phyloP scores from a whole-genome alignment of 2,888 invertebrate genomes.

The Agrotis exclamationis region DNA sequence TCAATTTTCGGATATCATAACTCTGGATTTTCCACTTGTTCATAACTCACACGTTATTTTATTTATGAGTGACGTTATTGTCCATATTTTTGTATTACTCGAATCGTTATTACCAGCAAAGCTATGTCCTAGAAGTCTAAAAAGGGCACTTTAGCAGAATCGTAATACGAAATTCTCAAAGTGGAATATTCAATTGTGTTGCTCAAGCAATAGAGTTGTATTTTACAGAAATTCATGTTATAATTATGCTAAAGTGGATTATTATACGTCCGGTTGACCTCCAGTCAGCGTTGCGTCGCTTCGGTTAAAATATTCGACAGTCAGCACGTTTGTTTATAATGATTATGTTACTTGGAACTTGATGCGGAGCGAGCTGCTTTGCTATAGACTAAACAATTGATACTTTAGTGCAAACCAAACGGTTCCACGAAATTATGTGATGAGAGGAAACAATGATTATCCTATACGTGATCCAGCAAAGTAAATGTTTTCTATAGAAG shows the following conservation, averaged over 20 bases:
- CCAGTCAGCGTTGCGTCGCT: too few species aligned
- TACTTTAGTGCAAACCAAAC: not conserved
- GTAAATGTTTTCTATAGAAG: not conserved
- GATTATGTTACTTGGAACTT: not conserved
- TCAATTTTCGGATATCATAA: conserved; percentile 51
- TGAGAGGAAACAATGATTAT: too few species aligned
- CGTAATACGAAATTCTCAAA: too few species aligned
- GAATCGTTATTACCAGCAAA: conserved; percentile 42
- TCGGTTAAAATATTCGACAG: not conserved
- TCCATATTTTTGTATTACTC: conserved; percentile 54
- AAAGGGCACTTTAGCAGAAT: too few species aligned
- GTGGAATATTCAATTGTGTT: too few species aligned
- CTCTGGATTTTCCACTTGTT: conserved; percentile 51
- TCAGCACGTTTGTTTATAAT: not conserved
- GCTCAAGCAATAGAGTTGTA: too few species aligned
- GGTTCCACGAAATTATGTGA: too few species aligned
- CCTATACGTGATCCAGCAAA: too few species aligned
- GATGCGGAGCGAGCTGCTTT: not conserved
- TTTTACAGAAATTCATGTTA: too few species aligned
- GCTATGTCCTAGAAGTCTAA: conserved; percentile 7
- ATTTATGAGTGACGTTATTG: conserved; percentile 60
- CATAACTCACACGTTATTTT: conserved; percentile 58
- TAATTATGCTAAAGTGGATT: too few species aligned
- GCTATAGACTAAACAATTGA: conserved; percentile 26
- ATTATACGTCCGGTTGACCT: conserved; percentile 1